Evolutionary conservation across 92 coral and sea anemone genomes (phyloP).

Genomic region (Chrysogorgia sp.): DNA sequence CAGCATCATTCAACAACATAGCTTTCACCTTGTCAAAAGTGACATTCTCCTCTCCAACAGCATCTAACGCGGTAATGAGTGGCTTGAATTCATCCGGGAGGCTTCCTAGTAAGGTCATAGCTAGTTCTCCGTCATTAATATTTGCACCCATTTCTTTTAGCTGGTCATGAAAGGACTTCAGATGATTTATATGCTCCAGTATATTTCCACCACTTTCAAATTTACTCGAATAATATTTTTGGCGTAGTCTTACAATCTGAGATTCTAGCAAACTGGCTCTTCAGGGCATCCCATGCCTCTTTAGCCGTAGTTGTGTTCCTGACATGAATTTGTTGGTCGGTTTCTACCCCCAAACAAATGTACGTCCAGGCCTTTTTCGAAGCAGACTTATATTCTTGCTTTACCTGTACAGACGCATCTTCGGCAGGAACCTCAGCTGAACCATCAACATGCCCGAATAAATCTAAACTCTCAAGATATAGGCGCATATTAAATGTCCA

Average conservation of each 20-base stretch:
- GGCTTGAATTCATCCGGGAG: neutral
- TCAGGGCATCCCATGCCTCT: constrained; percentile 38
- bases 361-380: constrained; percentile 37
- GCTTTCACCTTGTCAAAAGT: constrained; percentile 24
- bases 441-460: constrained; percentile 8
- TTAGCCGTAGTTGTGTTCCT: constrained; percentile 32
- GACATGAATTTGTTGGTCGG: constrained; percentile 35
- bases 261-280: constrained; percentile 26
- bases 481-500: constrained; percentile 14
- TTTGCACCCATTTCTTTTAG: constrained; percentile 15
- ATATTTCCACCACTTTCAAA: constrained; percentile 24
- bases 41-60: constrained; percentile 24
- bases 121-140: constrained; percentile 23
- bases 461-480: constrained; percentile 5
- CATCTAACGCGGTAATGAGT: constrained; percentile 20
- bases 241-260: constrained; percentile 8
- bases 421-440: constrained; percentile 22
- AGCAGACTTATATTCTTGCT: constrained; percentile 21
- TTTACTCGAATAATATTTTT: constrained; percentile 23
- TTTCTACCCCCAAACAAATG: constrained; percentile 27
- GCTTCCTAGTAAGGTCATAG: constrained; percentile 7
- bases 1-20: constrained; percentile 27
- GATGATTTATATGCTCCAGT: constrained; percentile 8
- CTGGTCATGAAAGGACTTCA: neutral
- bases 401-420: constrained; percentile 22